Percentiles rank a stretch among this genome's conserved stretches.
These are phyloP conservation scores for Trypoxylus dichotomus DNA, from an alignment of 1,140 invertebrate species.

Conservation along the genomic window DNA sequence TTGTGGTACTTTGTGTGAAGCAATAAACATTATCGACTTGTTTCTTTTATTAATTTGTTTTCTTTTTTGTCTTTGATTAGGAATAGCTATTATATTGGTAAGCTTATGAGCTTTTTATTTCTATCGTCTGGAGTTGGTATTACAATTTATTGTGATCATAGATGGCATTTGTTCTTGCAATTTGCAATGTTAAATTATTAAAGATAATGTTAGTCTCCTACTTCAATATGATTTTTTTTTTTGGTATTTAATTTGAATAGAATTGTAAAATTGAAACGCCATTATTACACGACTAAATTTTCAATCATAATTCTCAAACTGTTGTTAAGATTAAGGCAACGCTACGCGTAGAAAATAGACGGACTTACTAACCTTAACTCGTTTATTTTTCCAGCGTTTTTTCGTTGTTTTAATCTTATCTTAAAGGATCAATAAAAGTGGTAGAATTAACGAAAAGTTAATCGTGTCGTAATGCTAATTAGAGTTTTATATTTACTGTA, in stretches of 20 bases:
- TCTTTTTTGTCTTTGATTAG: neutral
- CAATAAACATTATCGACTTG: neutral
- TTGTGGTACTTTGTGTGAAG: neutral
- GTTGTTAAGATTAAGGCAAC: neutral
- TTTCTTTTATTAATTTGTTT: neutral
- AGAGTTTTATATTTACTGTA: conserved; percentile 46
- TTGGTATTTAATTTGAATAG: conserved; percentile 1
- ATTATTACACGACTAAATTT: conserved; percentile 40
- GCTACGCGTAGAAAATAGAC: neutral
- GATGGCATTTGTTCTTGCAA: neutral
- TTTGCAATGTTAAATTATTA: conserved; percentile 10
- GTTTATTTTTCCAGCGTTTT: too few relatives aligned
- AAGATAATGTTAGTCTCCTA: conserved; percentile 27
- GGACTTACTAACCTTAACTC: too few relatives aligned
- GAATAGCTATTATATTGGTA: neutral
- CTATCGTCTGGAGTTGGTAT: neutral
- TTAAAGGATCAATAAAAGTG: neutral
- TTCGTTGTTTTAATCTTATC: neutral
- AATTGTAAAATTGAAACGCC: conserved; percentile 11
- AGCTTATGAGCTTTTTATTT: neutral
- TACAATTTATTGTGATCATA: neutral
- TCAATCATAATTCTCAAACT: neutral
- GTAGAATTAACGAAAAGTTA: conserved; percentile 32
- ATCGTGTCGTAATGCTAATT: conserved; percentile 39
- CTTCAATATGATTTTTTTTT: conserved; percentile 24